Evolutionary conservation across 1,140 invertebrate species (phyloP), one percentile per base, ranked within the genome.

Genomic region (Acromyrmex charruanus): DNA sequence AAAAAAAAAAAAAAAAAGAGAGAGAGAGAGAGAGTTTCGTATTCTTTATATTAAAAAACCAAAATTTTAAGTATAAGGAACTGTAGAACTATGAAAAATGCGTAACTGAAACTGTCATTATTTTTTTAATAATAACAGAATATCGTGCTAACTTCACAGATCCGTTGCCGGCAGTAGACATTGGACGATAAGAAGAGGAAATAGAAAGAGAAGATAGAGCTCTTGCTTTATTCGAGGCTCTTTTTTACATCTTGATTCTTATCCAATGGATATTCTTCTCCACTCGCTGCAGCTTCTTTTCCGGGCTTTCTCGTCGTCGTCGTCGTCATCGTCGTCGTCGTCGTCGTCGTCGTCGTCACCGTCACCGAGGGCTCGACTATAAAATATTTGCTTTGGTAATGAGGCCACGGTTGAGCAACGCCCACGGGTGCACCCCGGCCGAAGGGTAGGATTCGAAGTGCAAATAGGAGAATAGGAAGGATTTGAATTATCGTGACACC

Each of bases 371-470:
- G 89, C 92, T 93, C 92, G 94, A 94, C 94, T 95, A 94, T 95
- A 94, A 95, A 95, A 95, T 95, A 95, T 95, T 95, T 95, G 94
- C 94, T 95, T 95, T 95, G 92, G 94, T 95, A 95, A 95, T 95
- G 94, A 95, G 94, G 94, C 94, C 93, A 95, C 88, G 94, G 92
- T 91, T 93, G 89, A 93, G 92, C 90, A 90, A 90, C 75, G 80
- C 88, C 66, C 65, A 55, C 63, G 77, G 61, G 65, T 68, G 84
- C 85, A 82, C 51, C 69, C 84, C 72, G 66, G 55, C n/a, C 53
- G 55, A 77, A 88, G 91, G 87, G 89, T 91, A 92, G 91, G 93
- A 94, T 94, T 94, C 92, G 91, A 91, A 94, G 92, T 90, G 94
- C 93, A 95, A 95, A 95, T 94, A 95, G 89, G 91, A 91, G 93